Evolutionary conservation across 2,888 invertebrate genomes (phyloP), one percentile per base, ranked within the genome.

Genomic region (Lasioglossum figueresi): DNA sequence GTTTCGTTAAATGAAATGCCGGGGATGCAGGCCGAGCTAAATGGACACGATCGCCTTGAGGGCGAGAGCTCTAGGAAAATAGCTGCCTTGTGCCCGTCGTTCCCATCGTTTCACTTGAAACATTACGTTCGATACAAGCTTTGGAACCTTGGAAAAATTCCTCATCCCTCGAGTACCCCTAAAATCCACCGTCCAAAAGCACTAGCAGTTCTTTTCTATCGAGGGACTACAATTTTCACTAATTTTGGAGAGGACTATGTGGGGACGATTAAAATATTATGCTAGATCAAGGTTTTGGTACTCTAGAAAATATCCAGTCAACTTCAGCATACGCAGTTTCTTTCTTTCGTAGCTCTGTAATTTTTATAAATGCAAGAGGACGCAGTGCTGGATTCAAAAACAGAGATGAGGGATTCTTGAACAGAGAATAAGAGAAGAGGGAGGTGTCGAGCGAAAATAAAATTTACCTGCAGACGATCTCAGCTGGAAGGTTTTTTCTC

Each of bases 1-100:
- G 66, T 56, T 56, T 66, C 31, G 73, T 45, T 56, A 68, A 68
- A 73, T 68, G 83, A 73, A 68, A 63, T 52, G 10, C 40, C 37
- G 31, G 34, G 59, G 48, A 76, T 45, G 19, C 31, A 70, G 48
- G 27, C 27, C 2, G 14, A 23, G 16, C 43, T 37, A 48, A 48
- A 48, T n/a, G 66, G 43, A 45, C 45, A 16, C 27, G 75, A 23
- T 63, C 43, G 45, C 19, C 76, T 63, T 31, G 31, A 23, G 68
- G 68, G 14, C 63, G 10, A 23, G 59, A 27, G 52, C 52, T 52
- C 23, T 43, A 43, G n/a, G 66, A 66, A 63, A 3, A 14, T 10
- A n/a, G 14, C 27, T 19, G 27, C 31, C 75, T 59, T 31, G 14
- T 23, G 31, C 16, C 16, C 3, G 43, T 31, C 31, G 31, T 45